Conservation (phyloP, 2,888 invertebrate genomes). For the Meghimatium bilineatum region DNA sequence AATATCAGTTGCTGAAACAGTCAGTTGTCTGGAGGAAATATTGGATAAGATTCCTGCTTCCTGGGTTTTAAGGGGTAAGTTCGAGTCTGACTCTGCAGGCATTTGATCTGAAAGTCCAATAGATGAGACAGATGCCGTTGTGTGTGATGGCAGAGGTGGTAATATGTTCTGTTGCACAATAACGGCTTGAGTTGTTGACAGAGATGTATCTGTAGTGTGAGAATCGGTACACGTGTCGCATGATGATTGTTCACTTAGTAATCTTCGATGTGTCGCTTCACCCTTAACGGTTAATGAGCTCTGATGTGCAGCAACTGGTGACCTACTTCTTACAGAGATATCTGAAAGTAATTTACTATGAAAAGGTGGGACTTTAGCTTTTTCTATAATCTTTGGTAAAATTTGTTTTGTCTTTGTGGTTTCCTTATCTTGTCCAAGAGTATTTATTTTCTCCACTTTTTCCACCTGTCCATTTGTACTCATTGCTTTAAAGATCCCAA, state of each 20-base stretch:
- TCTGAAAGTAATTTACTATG: too few species aligned
- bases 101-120: neutral
- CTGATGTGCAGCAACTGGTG: neutral
- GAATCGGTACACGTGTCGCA: neutral
- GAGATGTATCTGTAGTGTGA: neutral
- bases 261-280: neutral
- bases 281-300: neutral
- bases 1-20: neutral
- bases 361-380: neutral
- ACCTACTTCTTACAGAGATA: neutral
- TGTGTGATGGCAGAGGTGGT: neutral
- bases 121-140: neutral
- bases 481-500: neutral
- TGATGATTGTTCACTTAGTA: neutral
- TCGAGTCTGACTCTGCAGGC: neutral
- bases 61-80: neutral
- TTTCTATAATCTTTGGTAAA: neutral
- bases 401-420: neutral
- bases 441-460: neutral
- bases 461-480: neutral
- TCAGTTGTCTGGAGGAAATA: neutral
- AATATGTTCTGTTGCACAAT: neutral
- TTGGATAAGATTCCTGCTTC: neutral
- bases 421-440: neutral
- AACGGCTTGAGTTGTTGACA: neutral